phyloP scores from a whole-genome alignment of 2,113 vertebrate species.

The Tympanuchus pallidicinctus region DNA sequence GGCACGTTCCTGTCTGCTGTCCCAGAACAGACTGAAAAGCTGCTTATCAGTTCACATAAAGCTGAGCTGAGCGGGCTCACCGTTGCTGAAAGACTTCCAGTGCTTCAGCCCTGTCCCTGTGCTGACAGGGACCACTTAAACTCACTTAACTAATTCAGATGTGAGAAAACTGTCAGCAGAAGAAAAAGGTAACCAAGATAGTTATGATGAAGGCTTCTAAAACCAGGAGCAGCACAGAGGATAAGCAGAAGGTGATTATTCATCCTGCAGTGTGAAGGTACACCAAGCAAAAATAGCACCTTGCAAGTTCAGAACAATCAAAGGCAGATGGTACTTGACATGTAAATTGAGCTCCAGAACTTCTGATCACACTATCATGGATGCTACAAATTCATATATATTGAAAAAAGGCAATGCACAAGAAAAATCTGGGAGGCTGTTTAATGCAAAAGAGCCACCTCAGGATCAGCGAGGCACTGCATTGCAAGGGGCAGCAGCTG shows the following conservation, averaged over 20 bases:
- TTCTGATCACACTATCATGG: background rate
- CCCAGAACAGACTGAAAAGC: background rate
- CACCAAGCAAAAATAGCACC: background rate
- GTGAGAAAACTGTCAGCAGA: background rate
- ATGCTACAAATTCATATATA: background rate
- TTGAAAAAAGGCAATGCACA: background rate
- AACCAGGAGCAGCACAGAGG: background rate
- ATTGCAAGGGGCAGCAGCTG: background rate
- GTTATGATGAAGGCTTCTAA: background rate
- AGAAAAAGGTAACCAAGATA: background rate
- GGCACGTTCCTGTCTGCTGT: background rate
- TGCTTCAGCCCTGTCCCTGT: background rate
- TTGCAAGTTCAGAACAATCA: background rate
- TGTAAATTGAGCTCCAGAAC: background rate
- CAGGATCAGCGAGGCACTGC: background rate
- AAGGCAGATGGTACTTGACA: background rate
- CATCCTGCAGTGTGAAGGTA: background rate
- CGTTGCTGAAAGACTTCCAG: background rate
- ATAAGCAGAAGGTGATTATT: background rate
- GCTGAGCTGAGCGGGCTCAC: background rate
- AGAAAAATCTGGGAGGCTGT: background rate
- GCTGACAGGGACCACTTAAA: background rate
- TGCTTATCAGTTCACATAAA: background rate
- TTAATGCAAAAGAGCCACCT: background rate
- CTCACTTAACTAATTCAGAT: background rate